These are phyloP conservation scores for Gymnocephalus cernua DNA, from an alignment of 2,113 vertebrate species.

Conservation along the genomic window DNA sequence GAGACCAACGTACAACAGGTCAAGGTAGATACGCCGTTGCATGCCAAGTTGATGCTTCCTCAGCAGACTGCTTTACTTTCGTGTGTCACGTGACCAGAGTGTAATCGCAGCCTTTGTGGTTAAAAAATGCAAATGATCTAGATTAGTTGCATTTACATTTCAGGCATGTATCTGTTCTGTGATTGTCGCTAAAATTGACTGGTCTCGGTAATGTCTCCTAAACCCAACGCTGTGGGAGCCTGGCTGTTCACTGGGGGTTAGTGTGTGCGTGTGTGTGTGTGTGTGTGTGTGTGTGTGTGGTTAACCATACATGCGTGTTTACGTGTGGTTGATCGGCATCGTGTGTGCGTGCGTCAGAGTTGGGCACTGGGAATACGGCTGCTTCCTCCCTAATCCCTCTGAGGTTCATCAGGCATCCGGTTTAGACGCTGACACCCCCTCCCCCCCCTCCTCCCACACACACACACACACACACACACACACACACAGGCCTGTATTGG, in stretches of 20 bases:
- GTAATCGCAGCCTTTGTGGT: too few relatives aligned
- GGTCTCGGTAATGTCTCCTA: background rate
- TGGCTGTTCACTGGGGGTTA: background rate
- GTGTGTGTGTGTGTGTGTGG: background rate
- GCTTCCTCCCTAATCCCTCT: slow-evolving; percentile 65
- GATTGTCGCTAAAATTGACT: background rate
- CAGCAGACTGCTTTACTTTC: too few relatives aligned
- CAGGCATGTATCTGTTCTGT: background rate
- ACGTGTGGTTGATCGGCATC: slow-evolving; percentile 5
- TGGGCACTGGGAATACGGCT: slow-evolving; percentile 53
- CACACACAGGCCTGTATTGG: background rate
- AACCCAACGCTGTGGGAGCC: too few relatives aligned
- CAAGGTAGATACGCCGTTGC: too few relatives aligned
- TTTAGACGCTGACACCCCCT: slow-evolving; percentile 20
- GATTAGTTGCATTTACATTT: background rate
- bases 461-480: too few relatives aligned
- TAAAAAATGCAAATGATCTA: too few relatives aligned
- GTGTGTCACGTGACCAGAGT: too few relatives aligned
- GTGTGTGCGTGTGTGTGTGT: too few relatives aligned
- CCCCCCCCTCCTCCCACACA: background rate
- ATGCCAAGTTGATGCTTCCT: too few relatives aligned
- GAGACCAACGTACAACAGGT: too few relatives aligned
- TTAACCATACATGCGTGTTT: slow-evolving; percentile 1
- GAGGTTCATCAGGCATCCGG: slow-evolving; percentile 63
- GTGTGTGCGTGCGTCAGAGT: slow-evolving; percentile 22